Base-by-base conservation (phyloP, 2,797 vertebrate genomes). In the Cygnus olor region DNA sequence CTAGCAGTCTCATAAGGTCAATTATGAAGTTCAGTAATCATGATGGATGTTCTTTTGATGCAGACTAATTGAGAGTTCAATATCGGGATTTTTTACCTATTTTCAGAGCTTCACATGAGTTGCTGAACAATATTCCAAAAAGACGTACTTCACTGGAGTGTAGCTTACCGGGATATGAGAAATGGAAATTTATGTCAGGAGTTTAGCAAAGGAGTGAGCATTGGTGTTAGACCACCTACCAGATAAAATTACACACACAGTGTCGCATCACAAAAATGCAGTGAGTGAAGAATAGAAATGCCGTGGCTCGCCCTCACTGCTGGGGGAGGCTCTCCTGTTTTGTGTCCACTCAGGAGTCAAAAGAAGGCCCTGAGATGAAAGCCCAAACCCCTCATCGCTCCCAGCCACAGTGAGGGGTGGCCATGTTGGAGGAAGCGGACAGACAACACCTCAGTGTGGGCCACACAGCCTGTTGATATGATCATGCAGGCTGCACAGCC, bases 371-470 rank as follows among this genome's bases (percentile, higher is more conserved):
- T 0, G 54, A 90, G 81, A 96, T 91, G 93, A 96, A 96, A 97
- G 86, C 40, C 71, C 69, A 84, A 86, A 27, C 36, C 64, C 45
- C 7, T n/a, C 24, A 45, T 38, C 81, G 64, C 4, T 57, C 14
- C 2, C 24, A 2, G 0, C 14, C 90, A 11, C 91, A 89, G 85
- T 77, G n/a, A 74, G 85, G 34, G 47, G 25, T 36, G 28, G 45
- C 5, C 32, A 16, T 72, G 2, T 1, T 1, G 2, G 86, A 88
- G 91, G 90, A 94, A 88, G 85, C 44, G 69, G 69, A 70, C 85
- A 81, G 88, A 86, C 89, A 70, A 73, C 95, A 90, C 88, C 89
- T 90, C 68, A 70, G 80, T 94, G 95, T 77, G 77, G 88, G 30
- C 82, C 82, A 54, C 60, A 1, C 24, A 57, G 58, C 32, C 80